Evolutionary conservation across 2,797 vertebrate genomes (phyloP).

Genomic region (Protonibea diacanthus): DNA sequence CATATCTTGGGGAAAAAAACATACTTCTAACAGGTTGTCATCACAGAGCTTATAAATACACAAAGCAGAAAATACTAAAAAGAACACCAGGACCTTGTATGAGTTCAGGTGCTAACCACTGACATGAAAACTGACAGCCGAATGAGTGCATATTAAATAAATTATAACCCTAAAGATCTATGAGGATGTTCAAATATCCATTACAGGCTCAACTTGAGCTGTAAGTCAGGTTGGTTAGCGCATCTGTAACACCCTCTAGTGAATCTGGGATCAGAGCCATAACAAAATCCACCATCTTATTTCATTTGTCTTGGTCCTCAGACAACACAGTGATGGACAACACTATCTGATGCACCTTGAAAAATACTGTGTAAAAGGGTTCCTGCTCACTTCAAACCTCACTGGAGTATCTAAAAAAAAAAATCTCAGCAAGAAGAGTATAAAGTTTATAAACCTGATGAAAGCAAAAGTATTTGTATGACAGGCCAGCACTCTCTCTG

Average conservation of each 20-base stretch:
- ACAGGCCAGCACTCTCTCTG: conserved; percentile 5
- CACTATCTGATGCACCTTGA: conserved; percentile 9
- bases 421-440: conserved; percentile 9
- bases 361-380: conserved; percentile 23
- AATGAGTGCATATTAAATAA: neutral
- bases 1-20: neutral
- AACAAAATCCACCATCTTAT: conserved; percentile 5
- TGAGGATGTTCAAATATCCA: neutral
- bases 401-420: conserved; percentile 10
- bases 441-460: conserved; percentile 40
- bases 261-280: conserved; percentile 13
- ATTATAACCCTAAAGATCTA: neutral
- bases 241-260: conserved; percentile 9
- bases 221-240: neutral
- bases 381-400: conserved; percentile 23
- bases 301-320: conserved; percentile 26
- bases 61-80: neutral
- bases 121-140: neutral
- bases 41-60: neutral
- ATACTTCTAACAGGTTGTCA: neutral
- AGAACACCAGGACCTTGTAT: neutral
- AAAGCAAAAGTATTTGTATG: conserved; percentile 22
- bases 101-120: neutral
- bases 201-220: neutral
- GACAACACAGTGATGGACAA: conserved; percentile 14